phyloP scores from a whole-genome alignment of 2,888 invertebrate genomes.

The Blera fallax region DNA sequence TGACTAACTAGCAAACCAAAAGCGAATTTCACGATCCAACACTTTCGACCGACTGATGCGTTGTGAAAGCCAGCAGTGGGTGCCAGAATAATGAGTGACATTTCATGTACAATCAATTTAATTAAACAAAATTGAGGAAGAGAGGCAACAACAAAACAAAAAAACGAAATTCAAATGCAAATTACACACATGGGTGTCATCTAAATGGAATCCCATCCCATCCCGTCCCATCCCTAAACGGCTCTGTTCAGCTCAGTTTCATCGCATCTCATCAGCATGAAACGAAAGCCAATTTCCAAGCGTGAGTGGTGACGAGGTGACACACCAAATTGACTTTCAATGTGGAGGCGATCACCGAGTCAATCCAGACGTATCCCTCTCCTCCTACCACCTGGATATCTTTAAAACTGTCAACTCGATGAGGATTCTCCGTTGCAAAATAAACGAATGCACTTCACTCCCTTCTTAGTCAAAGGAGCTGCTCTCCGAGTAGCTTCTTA shows the following conservation, averaged over 20 bases:
- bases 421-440: constrained; percentile 15
- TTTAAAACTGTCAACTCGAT: constrained; percentile 35
- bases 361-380: constrained; percentile 2
- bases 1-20: neutral
- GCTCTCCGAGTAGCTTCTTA: constrained; percentile 8
- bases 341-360: constrained; percentile 9
- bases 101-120: constrained; percentile 54
- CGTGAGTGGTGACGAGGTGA: constrained; percentile 19
- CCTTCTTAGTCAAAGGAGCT: constrained; percentile 21
- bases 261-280: neutral
- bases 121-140: constrained; percentile 25
- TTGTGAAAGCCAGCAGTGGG: constrained; percentile 47
- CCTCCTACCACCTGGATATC: neutral
- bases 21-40: constrained; percentile 36
- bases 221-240: too few species aligned
- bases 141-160: neutral
- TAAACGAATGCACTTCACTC: constrained; percentile 55
- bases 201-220: neutral
- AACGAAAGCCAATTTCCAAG: constrained; percentile 12
- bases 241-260: neutral
- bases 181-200: constrained; percentile 35
- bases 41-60: constrained; percentile 16
- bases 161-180: constrained; percentile 24
- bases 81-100: constrained; percentile 58
- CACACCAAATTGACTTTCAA: constrained; percentile 48